Evolutionary conservation across 1,140 invertebrate genomes (phyloP), one percentile per base, ranked within the genome.

Genomic region (Luehdorfia chinensis): DNA sequence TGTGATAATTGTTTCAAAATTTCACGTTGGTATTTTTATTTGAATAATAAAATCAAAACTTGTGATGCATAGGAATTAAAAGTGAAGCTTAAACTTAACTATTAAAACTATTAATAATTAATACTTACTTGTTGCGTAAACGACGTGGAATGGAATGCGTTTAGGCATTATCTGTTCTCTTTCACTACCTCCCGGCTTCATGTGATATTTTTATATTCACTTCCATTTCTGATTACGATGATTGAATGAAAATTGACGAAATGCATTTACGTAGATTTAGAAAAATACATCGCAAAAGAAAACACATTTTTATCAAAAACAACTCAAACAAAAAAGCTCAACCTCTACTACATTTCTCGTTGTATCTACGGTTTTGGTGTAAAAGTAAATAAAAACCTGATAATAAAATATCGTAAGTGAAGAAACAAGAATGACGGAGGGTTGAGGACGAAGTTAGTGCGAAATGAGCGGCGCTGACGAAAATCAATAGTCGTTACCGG

Each of bases 71-170:
- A n/a, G n/a, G n/a, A n/a, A n/a, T n/a, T n/a, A n/a, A n/a, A n/a
- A n/a, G n/a, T n/a, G n/a, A n/a, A n/a, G n/a, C n/a, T n/a, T n/a
- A n/a, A n/a, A n/a, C n/a, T n/a, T n/a, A n/a, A n/a, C n/a, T n/a
- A n/a, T n/a, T n/a, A n/a, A n/a, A n/a, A n/a, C n/a, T n/a, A n/a
- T n/a, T n/a, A n/a, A n/a, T n/a, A n/a, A n/a, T n/a, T 3, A 48
- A 32, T 55, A 85, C 86, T 88, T 70, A 88, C 87, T 88, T 69
- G 87, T 88, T 50, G 87, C 87, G 34, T 88, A 88, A 47, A 88
- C 85, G 49, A 88, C 67, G 60, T 88, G 87, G 47, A 88, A 88
- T 23, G 79, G 74, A 28, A 88, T 87, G n/a, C 84, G 63, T 64
- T 86, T 87, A 23, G 84, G 87, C 87, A 88, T 88, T 57, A 60